Percentiles rank a stretch among this genome's conserved stretches.
phyloP scores from a whole-genome alignment of 2,888 invertebrate genomes.

The Cistogaster globosa region DNA sequence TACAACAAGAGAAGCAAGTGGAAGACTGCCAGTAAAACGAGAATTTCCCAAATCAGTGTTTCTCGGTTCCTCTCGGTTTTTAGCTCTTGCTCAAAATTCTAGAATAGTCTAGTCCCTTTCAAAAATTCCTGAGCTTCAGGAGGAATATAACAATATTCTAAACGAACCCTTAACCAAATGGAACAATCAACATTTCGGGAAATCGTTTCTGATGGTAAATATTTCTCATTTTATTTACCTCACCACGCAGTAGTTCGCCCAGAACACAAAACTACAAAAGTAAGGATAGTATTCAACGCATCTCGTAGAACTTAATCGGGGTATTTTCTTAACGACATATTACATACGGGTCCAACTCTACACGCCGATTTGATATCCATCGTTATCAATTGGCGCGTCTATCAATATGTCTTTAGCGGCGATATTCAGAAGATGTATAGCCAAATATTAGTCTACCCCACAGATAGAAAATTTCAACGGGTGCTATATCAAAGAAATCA shows the following conservation, averaged over 20 bases:
- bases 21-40: neutral
- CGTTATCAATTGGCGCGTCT: slow-evolving; percentile 48
- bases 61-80: too few relatives aligned
- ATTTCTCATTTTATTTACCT: slow-evolving; percentile 48
- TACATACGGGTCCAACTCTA: slow-evolving; percentile 62
- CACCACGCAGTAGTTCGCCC: too few relatives aligned
- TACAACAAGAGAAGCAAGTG: too few relatives aligned
- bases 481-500: too few relatives aligned
- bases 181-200: neutral
- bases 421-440: slow-evolving; percentile 72
- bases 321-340: slow-evolving; percentile 50
- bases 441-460: slow-evolving; percentile 53
- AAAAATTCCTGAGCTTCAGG: too few relatives aligned
- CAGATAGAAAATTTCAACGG: slow-evolving; percentile 10
- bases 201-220: slow-evolving; percentile 19
- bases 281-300: slow-evolving; percentile 69
- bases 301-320: too few relatives aligned
- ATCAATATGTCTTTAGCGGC: slow-evolving; percentile 63
- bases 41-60: too few relatives aligned
- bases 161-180: too few relatives aligned
- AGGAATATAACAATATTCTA: too few relatives aligned
- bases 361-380: slow-evolving; percentile 59
- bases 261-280: slow-evolving; percentile 58
- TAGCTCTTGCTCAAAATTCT: too few relatives aligned
- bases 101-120: too few relatives aligned